These are phyloP conservation scores for Podabrus alpinus DNA, from an alignment of 2,888 invertebrate species.

Conservation along the genomic window DNA sequence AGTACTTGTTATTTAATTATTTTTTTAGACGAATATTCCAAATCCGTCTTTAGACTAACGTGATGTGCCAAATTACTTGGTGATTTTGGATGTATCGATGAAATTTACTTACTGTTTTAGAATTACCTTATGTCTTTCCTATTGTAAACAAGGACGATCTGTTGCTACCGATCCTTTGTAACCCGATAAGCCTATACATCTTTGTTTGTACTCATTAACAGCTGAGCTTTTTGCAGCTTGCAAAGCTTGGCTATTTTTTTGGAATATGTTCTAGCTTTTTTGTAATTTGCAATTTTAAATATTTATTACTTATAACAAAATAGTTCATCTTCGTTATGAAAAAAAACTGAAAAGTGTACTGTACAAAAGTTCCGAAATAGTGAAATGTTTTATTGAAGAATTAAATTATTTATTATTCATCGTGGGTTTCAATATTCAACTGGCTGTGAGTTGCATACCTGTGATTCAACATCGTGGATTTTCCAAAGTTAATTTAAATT, in stretches of 20 bases:
- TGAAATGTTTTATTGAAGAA: background rate
- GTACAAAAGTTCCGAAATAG: background rate
- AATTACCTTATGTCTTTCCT: too few relatives aligned
- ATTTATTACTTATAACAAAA: too few relatives aligned
- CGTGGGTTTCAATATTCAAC: background rate
- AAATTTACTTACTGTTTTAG: too few relatives aligned
- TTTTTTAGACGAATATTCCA: too few relatives aligned
- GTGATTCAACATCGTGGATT: background rate
- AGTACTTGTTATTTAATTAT: too few relatives aligned
- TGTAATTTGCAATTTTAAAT: too few relatives aligned
- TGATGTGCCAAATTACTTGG: too few relatives aligned
- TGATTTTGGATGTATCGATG: too few relatives aligned
- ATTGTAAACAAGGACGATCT: background rate
- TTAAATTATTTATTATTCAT: background rate
- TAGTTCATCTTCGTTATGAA: background rate
- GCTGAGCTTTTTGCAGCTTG: background rate
- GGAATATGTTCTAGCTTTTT: too few relatives aligned
- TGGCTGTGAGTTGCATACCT: background rate
- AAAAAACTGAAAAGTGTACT: rapidly evolving
- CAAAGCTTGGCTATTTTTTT: background rate
- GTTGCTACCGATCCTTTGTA: background rate
- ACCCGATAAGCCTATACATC: background rate
- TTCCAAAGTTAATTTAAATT: background rate
- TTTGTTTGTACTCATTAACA: background rate
- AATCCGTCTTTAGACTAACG: too few relatives aligned